Evolutionary conservation across 1,140 invertebrate genomes (phyloP).

Genomic region (Diachasma alloeum): DNA sequence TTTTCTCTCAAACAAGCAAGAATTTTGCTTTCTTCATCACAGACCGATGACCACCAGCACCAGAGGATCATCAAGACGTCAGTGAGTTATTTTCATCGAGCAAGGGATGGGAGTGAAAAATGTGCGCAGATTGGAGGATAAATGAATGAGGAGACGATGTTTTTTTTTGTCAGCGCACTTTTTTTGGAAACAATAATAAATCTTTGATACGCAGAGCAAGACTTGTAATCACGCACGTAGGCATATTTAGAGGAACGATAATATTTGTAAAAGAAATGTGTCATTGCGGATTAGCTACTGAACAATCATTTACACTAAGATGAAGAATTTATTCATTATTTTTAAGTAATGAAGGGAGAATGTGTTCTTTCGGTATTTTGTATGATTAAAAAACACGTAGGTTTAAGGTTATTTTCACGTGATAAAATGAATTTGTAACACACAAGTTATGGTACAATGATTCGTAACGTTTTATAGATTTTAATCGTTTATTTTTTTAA

Average conservation of each 20-base stretch:
- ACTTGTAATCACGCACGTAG: conserved; percentile 12
- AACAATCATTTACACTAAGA: not conserved
- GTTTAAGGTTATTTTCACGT: conserved; percentile 1
- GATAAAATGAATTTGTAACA: conserved; percentile 4
- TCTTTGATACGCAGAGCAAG: conserved; percentile 26
- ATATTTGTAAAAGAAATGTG: conserved; percentile 3
- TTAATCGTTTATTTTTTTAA: not conserved
- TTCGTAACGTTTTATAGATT: not conserved
- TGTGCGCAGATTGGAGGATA: not conserved
- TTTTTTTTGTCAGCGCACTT: not conserved
- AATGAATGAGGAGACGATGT: not conserved
- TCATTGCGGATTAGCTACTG: not conserved
- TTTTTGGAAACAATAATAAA: conserved; percentile 18
- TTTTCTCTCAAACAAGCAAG: not conserved
- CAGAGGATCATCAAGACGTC: not conserved
- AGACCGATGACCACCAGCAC: not conserved
- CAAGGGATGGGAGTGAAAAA: not conserved
- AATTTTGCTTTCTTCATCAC: not conserved
- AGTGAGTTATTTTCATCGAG: not conserved
- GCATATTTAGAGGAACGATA: not conserved
- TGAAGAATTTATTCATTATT: not conserved
- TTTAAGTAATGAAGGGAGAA: not conserved
- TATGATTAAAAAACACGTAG: not conserved
- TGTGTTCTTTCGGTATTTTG: not conserved
- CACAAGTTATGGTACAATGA: not conserved